These are phyloP conservation scores for Keiferia lycopersicella DNA, from an alignment of 2,888 invertebrate species.

Conservation along the genomic window DNA sequence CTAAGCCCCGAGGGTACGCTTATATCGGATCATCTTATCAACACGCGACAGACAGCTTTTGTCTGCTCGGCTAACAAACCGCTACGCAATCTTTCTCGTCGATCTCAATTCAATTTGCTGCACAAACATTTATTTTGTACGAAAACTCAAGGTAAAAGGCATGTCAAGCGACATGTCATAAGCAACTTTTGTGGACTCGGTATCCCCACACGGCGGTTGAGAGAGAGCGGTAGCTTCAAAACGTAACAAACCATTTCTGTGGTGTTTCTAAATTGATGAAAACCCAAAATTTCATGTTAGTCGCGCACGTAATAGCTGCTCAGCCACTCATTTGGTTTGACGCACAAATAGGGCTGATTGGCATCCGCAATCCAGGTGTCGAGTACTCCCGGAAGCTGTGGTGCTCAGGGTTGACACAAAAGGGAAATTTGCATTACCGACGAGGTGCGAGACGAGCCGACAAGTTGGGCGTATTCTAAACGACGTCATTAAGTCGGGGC, in stretches of 20 bases:
- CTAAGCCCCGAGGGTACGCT: slow-evolving; percentile 33
- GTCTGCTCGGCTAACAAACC: slow-evolving; percentile 16
- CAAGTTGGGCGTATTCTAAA: slow-evolving; percentile 64
- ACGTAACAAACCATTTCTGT: neutral
- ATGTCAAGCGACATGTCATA: neutral
- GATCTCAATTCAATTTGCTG: slow-evolving; percentile 9
- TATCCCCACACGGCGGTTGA: neutral
- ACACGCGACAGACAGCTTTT: slow-evolving; percentile 25
- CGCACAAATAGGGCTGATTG: slow-evolving; percentile 54
- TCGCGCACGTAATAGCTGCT: slow-evolving; percentile 40
- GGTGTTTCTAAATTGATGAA: neutral
- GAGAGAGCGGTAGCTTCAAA: neutral
- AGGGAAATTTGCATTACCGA: slow-evolving; percentile 61
- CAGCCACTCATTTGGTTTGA: slow-evolving; percentile 38
- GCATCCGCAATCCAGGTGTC: slow-evolving; percentile 58
- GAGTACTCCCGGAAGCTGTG: slow-evolving; percentile 61
- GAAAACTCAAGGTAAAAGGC: neutral
- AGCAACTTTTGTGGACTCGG: neutral
- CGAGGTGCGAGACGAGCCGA: slow-evolving; percentile 52
- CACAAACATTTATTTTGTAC: neutral
- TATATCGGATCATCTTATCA: slow-evolving; percentile 40
- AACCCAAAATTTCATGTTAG: slow-evolving; percentile 25
- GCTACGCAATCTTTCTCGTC: slow-evolving; percentile 10
- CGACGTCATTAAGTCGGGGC: slow-evolving; percentile 60
- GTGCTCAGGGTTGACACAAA: slow-evolving; percentile 46